A percentile compares a stretch with the other conserved stretches of the same genome.
Evolutionary conservation across 2,888 invertebrate genomes (phyloP).

Genomic region (Celastrina argiolus): DNA sequence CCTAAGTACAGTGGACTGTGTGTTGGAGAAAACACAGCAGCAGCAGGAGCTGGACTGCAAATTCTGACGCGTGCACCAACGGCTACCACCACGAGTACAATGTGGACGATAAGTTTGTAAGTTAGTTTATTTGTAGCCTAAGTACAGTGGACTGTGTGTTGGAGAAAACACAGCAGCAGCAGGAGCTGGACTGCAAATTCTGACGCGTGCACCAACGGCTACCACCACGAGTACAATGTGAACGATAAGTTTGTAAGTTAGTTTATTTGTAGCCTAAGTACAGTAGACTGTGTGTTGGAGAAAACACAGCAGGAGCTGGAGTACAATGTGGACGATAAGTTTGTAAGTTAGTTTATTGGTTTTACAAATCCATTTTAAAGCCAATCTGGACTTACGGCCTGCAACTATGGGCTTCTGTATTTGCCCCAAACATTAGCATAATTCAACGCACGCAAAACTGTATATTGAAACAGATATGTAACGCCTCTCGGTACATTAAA

Average conservation of each 20-base stretch:
- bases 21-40: not conserved
- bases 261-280: not conserved
- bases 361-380: too few species aligned
- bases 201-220: slow-evolving; percentile 52
- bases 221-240: slow-evolving; percentile 43
- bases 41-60: too few species aligned
- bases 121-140: slow-evolving; percentile 33
- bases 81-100: slow-evolving; percentile 45
- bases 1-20: not conserved
- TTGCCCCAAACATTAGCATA: too few species aligned
- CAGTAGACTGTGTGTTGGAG: not conserved
- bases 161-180: not conserved
- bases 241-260: slow-evolving; percentile 60
- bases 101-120: slow-evolving; percentile 56
- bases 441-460: too few species aligned
- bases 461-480: too few species aligned
- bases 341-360: slow-evolving; percentile 53
- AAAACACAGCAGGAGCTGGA: too few species aligned
- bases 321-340: slow-evolving; percentile 50
- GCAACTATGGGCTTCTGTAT: too few species aligned
- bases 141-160: not conserved
- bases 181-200: too few species aligned
- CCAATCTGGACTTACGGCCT: too few species aligned
- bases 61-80: too few species aligned
- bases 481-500: too few species aligned